A percentile compares a stretch with the other conserved stretches of the same genome.
Conservation (phyloP, 2,888 invertebrate genomes). For the Hypena proboscidalis region DNA sequence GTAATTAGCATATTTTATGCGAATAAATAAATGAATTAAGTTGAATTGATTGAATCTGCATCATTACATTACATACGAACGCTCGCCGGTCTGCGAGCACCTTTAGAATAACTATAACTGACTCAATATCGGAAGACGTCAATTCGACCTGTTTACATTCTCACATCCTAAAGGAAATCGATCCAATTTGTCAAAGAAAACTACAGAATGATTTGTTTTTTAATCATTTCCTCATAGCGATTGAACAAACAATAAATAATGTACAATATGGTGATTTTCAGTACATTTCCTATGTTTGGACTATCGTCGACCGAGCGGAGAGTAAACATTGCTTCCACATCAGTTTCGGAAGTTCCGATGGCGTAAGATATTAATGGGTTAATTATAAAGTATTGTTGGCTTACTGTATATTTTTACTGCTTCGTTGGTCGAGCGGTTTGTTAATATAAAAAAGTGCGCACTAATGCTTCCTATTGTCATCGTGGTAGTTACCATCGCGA, state of each 20-base stretch:
- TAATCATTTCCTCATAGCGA: constrained; percentile 26
- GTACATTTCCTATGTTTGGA: constrained; percentile 39
- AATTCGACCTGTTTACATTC: constrained; percentile 5
- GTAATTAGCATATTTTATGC: too few species aligned
- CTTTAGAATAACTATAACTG: neutral
- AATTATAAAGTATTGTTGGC: constrained; percentile 25
- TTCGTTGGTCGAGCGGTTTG: too few species aligned
- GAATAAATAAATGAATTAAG: too few species aligned
- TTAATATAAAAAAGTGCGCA: too few species aligned
- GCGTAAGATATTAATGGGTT: constrained; percentile 25
- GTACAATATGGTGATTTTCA: constrained; percentile 19
- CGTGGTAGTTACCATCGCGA: too few species aligned
- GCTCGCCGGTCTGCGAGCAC: too few species aligned
- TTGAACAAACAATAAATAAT: constrained; percentile 27
- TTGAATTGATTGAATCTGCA: too few species aligned
- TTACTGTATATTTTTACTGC: too few species aligned
- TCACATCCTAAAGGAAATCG: constrained; percentile 25
- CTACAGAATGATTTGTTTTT: neutral
- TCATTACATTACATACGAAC: too few species aligned
- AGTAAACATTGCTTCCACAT: constrained; percentile 19
- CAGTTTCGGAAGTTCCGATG: too few species aligned
- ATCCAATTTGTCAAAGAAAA: constrained; percentile 1
- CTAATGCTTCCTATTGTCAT: too few species aligned
- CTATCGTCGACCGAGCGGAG: constrained; percentile 17
- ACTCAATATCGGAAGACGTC: neutral